Base-by-base conservation (phyloP, 2,113 vertebrate species). In the Serilophus lunatus region DNA sequence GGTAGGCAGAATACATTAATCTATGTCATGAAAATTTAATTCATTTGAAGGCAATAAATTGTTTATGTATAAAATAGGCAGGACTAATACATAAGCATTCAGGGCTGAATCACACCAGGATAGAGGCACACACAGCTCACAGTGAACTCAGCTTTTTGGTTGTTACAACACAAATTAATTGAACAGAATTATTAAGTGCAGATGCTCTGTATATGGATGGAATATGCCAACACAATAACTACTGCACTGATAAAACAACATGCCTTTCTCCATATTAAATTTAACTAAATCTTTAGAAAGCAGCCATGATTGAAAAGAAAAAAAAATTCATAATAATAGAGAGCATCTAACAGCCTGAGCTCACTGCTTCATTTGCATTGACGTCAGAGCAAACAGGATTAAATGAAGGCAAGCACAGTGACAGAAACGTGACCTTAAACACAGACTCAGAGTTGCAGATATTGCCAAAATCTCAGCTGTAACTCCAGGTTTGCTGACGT, bases 371-470 rank as follows among this genome's bases (percentile, higher is more conserved):
- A 94, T 96, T 97, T 94, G 92, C 95, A 96, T 95, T 96, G 96
- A 97, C 90, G 95, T 97, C 96, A 97, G 92, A 96, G 86, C 96
- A 97, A 97, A 97, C 93, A 92, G 94, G 94, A 96, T 96, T 97
- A 96, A 96, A 92, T 92, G 93, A 92, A 95, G 80, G 86, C 82
- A 88, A 88, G 95, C 86, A 64, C 90, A 94, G 95, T 90, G 90
- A 90, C 92, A 92, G 90, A 96, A 96, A 96, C 90, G 80, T 97
- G 95, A 95, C 95, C 95, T 96, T 96, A 96, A 95, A 92, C 57
- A 60, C 76, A 95, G 82, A 36, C 80, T 45, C 79, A 65, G 85
- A 92, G 47, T 53, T 94, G 82, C 88, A 96, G 86, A 90, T 86
- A 78, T 54, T 93, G 94, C 92, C 88, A 96, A 28, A 95, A 84